Base-by-base conservation (phyloP, 2,797 vertebrate genomes). In the Hypotaenidia philippensis region DNA sequence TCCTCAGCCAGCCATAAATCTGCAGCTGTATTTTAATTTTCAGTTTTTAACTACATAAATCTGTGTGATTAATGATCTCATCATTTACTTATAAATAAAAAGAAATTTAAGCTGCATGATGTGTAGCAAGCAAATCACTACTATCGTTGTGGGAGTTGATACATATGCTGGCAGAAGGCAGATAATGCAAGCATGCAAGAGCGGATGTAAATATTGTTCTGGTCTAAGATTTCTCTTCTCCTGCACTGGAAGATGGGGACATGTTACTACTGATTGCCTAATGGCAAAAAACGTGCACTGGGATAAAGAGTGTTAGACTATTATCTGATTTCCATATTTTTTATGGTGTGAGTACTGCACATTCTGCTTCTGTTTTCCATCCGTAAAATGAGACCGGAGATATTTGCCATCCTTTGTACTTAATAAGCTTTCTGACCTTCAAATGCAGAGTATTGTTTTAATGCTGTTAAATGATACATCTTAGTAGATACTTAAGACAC, bases 311-410 rank as follows among this genome's bases (percentile, higher is more conserved):
- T 7, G 16, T 59, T 53, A 50, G 16, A 2, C 3, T 21, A 41
- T 55, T 34, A n/a, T 22, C 10, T 31, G 16, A 22, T 22, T 75
- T 52, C 18, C 10, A 5, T 25, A 52, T 47, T 65, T 72, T 57
- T 4, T 21, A 16, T 1, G n/a, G 5, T n/a, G n/a, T 25, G 5
- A 63, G 45, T 9, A 34, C 2, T 10, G 15, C 31, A 25, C 10
- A 61, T 13, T 64, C 20, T 83, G 27, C 5, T 47, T 66, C 29
- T 36, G 8, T 31, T 85, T 82, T 41, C 29, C 26, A 63, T 27
- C 9, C 20, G 9, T 26, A 59, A 52, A 96, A 79, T 21, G 11
- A 29, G 7, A 83, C 36, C 8, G 56, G 31, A 29, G 6, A 7
- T 36, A n/a, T 3, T 68, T 87, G 3, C 11, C 1, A 25, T 81